Conservation (phyloP, 2,888 invertebrate species). For the Noctua pronuba region DNA sequence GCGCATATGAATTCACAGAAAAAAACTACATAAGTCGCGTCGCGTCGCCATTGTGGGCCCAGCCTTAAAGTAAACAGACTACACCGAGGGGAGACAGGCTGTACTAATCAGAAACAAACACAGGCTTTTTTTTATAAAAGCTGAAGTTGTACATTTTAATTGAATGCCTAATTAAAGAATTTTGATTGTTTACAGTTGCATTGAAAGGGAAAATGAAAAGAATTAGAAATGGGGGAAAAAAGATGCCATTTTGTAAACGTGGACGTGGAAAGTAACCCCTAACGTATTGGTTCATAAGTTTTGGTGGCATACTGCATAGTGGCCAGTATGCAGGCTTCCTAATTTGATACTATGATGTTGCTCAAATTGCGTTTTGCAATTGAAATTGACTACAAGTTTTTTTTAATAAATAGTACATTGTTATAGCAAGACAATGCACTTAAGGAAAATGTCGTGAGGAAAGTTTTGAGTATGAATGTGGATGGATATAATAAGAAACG, state of each 20-base stretch:
- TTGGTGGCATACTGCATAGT: background rate
- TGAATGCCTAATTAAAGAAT: background rate
- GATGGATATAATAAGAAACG: too few species aligned
- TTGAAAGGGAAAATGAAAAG: background rate
- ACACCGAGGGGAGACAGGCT: too few species aligned
- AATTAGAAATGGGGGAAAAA: background rate
- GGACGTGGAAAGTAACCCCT: background rate
- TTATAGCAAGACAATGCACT: too few species aligned
- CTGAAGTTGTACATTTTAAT: background rate
- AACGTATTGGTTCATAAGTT: background rate
- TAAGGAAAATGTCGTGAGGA: too few species aligned
- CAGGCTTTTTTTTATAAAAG: background rate
- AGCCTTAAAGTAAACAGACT: background rate
- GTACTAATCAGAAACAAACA: slow-evolving; percentile 5
- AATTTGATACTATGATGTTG: background rate
- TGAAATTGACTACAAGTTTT: background rate
- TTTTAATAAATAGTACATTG: too few species aligned
- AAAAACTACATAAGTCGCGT: background rate
- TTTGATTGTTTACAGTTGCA: background rate
- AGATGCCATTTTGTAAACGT: background rate
- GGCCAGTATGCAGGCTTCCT: background rate
- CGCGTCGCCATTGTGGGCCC: background rate
- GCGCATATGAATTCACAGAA: too few species aligned
- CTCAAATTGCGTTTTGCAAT: background rate
- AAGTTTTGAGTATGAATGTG: too few species aligned